Percentiles rank a stretch among this genome's conserved stretches.
These are phyloP conservation scores for Thamnaconus septentrionalis DNA, from an alignment of 2,113 vertebrate species.

Conservation along the genomic window DNA sequence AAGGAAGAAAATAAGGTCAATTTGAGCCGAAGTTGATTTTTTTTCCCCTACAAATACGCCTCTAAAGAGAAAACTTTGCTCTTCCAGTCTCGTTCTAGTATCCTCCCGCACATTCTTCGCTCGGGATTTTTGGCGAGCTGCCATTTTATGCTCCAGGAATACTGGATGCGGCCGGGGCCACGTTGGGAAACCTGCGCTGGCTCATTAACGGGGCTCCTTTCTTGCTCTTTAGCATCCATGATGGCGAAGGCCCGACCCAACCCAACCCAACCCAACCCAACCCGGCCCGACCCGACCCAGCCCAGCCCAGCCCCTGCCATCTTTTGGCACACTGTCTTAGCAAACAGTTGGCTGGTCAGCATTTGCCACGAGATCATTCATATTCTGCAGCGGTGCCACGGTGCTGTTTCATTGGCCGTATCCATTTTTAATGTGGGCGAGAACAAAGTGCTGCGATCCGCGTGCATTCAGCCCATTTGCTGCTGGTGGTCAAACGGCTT, in stretches of 20 bases:
- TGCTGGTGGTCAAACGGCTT: constrained; percentile 41
- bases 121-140: constrained; percentile 17
- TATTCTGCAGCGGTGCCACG: constrained; percentile 27
- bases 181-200: too few relatives aligned
- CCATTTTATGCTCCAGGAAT: constrained; percentile 35
- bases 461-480: constrained; percentile 34
- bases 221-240: not conserved
- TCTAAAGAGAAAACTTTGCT: too few relatives aligned
- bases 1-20: too few relatives aligned
- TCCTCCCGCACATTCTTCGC: not conserved
- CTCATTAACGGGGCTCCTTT: not conserved
- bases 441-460: constrained; percentile 42
- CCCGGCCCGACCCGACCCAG: too few relatives aligned
- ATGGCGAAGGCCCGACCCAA: too few relatives aligned
- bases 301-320: too few relatives aligned
- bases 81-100: too few relatives aligned
- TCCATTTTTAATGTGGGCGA: constrained; percentile 41
- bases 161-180: not conserved
- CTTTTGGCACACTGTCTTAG: not conserved
- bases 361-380: constrained; percentile 27
- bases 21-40: too few relatives aligned
- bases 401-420: constrained; percentile 14
- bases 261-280: too few relatives aligned
- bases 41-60: too few relatives aligned
- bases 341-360: constrained; percentile 3